Percentiles rank a stretch among this genome's conserved stretches.
Evolutionary conservation across 2,888 invertebrate species (phyloP).

Genomic region (Drosophila prolongata): DNA sequence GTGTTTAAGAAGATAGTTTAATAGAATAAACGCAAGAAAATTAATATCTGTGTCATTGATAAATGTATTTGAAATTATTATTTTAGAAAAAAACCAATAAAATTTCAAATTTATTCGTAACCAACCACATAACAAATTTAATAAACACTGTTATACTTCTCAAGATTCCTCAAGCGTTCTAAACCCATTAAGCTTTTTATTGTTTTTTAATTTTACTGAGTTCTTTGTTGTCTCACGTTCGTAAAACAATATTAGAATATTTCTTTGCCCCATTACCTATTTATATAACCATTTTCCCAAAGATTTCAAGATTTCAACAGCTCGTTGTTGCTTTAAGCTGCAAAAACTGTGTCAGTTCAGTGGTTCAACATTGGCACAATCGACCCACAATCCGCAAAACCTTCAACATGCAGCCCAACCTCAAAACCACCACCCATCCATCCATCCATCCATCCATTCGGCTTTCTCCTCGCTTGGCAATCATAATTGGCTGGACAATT

Average conservation of each 20-base stretch:
- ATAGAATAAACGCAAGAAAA: too few species aligned
- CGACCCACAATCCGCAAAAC: conserved; percentile 48
- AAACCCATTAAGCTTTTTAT: neutral
- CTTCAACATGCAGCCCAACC: conserved; percentile 42
- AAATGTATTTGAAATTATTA: too few species aligned
- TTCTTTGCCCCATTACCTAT: conserved; percentile 10
- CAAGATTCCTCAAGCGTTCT: neutral
- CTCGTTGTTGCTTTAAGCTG: conserved; percentile 16
- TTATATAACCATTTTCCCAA: conserved; percentile 10
- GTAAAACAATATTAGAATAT: conserved; percentile 22
- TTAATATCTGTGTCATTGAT: too few species aligned
- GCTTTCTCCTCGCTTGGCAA: conserved; percentile 20
- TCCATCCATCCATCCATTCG: conserved; percentile 1
- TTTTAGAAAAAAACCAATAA: too few species aligned
- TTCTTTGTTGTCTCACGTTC: neutral
- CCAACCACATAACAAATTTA: neutral
- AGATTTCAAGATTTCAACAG: neutral
- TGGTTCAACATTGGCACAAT: conserved; percentile 36
- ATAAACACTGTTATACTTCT: neutral
- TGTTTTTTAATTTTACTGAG: neutral
- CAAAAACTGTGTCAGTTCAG: conserved; percentile 46
- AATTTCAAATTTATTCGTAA: too few species aligned
- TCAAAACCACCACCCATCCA: conserved; percentile 9
- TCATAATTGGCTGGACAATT: conserved; percentile 71
- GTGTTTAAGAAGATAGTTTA: too few species aligned